These are phyloP conservation scores for Panagrolaimus sp. DNA, from an alignment of 1,140 invertebrate species.

Conservation along the genomic window DNA sequence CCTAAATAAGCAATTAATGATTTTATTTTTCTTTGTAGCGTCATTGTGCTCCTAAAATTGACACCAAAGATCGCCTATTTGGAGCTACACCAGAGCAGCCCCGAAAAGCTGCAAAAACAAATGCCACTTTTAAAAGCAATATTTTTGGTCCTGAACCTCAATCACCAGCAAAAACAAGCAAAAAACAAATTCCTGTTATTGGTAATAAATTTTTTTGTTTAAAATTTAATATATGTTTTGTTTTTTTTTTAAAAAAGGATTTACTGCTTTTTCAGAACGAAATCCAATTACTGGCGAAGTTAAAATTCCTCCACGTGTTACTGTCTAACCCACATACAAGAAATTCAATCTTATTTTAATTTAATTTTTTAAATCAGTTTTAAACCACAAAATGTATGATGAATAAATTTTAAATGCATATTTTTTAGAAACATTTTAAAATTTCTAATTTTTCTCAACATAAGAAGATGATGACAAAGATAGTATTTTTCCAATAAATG, in stretches of 20 bases:
- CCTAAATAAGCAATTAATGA: neutral
- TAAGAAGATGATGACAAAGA: too few species aligned
- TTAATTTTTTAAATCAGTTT: too few species aligned
- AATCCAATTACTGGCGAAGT: slow-evolving; percentile 52
- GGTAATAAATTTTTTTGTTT: slow-evolving; percentile 23
- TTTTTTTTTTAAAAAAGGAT: slow-evolving; percentile 2
- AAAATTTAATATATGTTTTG: slow-evolving; percentile 15
- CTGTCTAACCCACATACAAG: slow-evolving; percentile 16
- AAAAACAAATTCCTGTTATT: slow-evolving; percentile 43
- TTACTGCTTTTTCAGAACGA: slow-evolving; percentile 35
- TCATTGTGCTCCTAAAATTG: slow-evolving; percentile 41
- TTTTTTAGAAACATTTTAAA: too few species aligned
- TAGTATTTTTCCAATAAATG: too few species aligned
- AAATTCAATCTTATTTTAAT: too few species aligned
- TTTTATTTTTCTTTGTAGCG: slow-evolving; percentile 40
- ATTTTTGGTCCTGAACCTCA: slow-evolving; percentile 38
- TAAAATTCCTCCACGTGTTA: slow-evolving; percentile 38
- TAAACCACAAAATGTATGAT: too few species aligned
- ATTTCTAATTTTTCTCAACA: too few species aligned
- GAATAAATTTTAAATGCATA: too few species aligned
- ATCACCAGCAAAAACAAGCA: slow-evolving; percentile 39
- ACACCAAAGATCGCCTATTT: slow-evolving; percentile 49
- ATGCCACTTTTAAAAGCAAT: slow-evolving; percentile 40
- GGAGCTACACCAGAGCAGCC: slow-evolving; percentile 24
- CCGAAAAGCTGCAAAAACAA: slow-evolving; percentile 31